phyloP scores from a whole-genome alignment of 2,113 vertebrate species.

The Phycodurus eques region DNA sequence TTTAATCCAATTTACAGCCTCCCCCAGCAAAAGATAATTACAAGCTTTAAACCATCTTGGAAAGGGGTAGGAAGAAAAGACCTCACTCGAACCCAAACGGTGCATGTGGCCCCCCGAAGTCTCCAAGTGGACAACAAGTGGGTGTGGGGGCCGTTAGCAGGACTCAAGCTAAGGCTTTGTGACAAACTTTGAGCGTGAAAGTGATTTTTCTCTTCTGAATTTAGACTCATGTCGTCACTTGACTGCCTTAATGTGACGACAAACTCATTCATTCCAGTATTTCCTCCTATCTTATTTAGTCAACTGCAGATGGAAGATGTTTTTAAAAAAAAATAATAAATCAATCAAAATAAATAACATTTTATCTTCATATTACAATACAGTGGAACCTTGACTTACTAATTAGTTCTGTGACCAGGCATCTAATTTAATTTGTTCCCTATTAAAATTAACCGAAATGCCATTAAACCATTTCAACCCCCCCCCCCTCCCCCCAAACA shows the following conservation, averaged over 20 bases:
- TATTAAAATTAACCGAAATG: too few species aligned
- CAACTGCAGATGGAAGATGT: too few species aligned
- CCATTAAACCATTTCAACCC: too few species aligned
- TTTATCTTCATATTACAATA: too few species aligned
- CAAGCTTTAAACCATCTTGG: constrained; percentile 86
- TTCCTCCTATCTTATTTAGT: neutral
- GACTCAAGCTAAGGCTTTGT: constrained; percentile 69
- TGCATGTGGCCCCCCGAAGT: constrained; percentile 77
- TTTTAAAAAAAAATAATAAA: too few species aligned
- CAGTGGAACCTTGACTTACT: too few species aligned
- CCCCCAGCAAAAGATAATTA: constrained; percentile 92
- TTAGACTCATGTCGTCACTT: neutral
- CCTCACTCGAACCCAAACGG: constrained; percentile 79
- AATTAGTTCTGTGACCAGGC: too few species aligned
- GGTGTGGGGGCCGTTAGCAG: constrained; percentile 66
- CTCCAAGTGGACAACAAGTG: constrained; percentile 72
- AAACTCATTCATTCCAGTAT: neutral
- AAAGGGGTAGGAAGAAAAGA: constrained; percentile 73
- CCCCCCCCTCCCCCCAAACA: too few species aligned
- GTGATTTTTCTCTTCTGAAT: constrained; percentile 51
- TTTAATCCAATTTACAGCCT: constrained; percentile 97
- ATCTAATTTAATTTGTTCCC: too few species aligned
- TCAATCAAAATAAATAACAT: too few species aligned
- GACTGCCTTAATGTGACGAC: neutral
- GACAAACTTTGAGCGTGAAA: constrained; percentile 76